phyloP scores from a whole-genome alignment of 1,140 invertebrate genomes.

The Caenorhabditis brenneri region DNA sequence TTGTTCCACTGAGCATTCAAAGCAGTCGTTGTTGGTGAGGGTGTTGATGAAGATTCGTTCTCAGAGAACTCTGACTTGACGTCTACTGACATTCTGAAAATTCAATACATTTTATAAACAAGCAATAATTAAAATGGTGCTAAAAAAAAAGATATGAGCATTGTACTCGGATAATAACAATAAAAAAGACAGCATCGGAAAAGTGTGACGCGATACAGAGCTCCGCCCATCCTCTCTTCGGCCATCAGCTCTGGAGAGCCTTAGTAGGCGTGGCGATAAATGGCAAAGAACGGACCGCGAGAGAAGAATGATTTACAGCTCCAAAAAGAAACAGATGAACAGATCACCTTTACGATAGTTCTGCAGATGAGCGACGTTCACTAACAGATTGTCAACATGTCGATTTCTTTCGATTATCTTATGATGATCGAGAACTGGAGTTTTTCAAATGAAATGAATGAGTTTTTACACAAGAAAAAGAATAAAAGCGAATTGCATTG shows the following conservation, averaged over 20 bases:
- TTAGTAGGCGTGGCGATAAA: not conserved
- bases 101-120: too few relatives aligned
- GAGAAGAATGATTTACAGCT: not conserved
- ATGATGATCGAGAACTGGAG: too few relatives aligned
- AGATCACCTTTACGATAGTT: not conserved
- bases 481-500: too few relatives aligned
- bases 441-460: too few relatives aligned
- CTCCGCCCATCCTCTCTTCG: not conserved
- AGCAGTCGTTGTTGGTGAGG: not conserved
- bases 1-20: not conserved
- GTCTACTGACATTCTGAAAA: conserved; percentile 26
- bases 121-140: too few relatives aligned
- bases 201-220: too few relatives aligned
- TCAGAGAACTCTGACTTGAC: conserved; percentile 7
- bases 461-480: too few relatives aligned
- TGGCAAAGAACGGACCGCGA: not conserved
- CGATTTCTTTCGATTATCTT: too few relatives aligned
- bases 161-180: not conserved
- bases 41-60: not conserved
- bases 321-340: not conserved
- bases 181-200: too few relatives aligned
- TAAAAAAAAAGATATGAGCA: not conserved
- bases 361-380: not conserved
- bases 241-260: not conserved
- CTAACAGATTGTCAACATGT: not conserved